phyloP scores from a whole-genome alignment of 2,888 invertebrate species.

The Gortyna flavago region DNA sequence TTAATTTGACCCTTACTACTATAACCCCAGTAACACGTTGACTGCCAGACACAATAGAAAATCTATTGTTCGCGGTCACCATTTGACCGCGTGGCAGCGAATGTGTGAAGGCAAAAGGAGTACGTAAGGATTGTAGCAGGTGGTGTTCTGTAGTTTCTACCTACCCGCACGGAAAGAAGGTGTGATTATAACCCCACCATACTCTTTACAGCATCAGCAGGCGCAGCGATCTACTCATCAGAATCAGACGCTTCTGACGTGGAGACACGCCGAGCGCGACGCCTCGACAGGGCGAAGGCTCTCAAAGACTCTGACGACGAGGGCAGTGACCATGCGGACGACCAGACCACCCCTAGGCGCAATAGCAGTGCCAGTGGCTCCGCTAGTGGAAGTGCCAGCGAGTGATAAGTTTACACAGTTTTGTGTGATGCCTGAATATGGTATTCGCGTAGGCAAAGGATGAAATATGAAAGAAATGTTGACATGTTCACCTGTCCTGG shows the following conservation, averaged over 20 bases:
- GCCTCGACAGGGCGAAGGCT: constrained; percentile 93
- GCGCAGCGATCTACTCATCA: constrained; percentile 95
- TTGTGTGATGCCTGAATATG: not conserved
- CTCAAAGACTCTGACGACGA: constrained; percentile 95
- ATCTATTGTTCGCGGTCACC: no score
- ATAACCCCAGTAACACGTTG: no score
- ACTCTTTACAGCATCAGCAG: constrained; percentile 81
- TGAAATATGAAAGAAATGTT: not conserved
- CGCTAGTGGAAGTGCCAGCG: constrained; percentile 69
- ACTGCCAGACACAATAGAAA: no score
- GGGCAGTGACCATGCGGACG: constrained; percentile 76
- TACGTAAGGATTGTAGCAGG: no score
- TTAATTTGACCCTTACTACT: not conserved
- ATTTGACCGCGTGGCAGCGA: no score
- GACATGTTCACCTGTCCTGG: not conserved
- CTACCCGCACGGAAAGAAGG: no score
- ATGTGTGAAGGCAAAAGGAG: no score
- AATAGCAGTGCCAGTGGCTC: constrained; percentile 74
- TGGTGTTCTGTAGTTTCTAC: no score
- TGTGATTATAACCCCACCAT: not conserved
- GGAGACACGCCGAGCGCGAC: constrained; percentile 93
- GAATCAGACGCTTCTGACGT: constrained; percentile 96
- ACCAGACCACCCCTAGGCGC: constrained; percentile 60
- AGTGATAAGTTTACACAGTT: constrained; percentile 34
- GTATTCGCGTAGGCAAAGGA: not conserved